phyloP scores from a whole-genome alignment of 2,797 vertebrate genomes.

The Staurois parvus region DNA sequence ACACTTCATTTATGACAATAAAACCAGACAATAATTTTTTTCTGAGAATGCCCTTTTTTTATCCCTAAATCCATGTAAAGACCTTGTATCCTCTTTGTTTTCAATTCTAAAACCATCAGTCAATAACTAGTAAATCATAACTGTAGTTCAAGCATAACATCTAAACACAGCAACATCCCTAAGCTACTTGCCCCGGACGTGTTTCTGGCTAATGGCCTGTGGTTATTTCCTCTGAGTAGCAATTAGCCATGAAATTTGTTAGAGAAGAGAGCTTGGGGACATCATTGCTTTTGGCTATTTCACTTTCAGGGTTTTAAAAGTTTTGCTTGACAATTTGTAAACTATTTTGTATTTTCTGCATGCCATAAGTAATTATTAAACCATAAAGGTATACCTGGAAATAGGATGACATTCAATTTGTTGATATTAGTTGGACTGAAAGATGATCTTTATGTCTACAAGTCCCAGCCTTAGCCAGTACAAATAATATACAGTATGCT shows the following conservation, averaged over 20 bases:
- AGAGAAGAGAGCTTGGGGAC: slow-evolving; percentile 9
- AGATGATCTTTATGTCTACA: not conserved
- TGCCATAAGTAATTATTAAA: too few relatives aligned
- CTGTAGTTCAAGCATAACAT: slow-evolving; percentile 16
- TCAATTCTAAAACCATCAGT: slow-evolving; percentile 22
- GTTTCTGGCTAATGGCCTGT: slow-evolving; percentile 48
- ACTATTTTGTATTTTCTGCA: not conserved
- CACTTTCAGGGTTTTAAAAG: slow-evolving; percentile 23
- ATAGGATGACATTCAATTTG: not conserved
- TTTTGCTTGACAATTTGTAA: slow-evolving; percentile 6
- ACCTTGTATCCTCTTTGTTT: not conserved
- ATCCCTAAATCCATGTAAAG: not conserved
- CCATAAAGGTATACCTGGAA: not conserved
- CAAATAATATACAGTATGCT: too few relatives aligned
- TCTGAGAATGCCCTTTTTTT: not conserved
- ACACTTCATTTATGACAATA: not conserved
- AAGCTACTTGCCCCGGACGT: slow-evolving; percentile 20
- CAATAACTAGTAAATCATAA: slow-evolving; percentile 40
- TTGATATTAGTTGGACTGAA: not conserved
- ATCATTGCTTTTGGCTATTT: slow-evolving; percentile 24
- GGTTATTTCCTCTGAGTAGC: slow-evolving; percentile 43
- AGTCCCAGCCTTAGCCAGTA: too few relatives aligned
- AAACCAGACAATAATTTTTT: not conserved
- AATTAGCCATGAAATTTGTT: slow-evolving; percentile 47
- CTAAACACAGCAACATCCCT: slow-evolving; percentile 32